Evolutionary conservation across 2,113 vertebrate genomes (phyloP).

Genomic region (Chloroceryle aenea): DNA sequence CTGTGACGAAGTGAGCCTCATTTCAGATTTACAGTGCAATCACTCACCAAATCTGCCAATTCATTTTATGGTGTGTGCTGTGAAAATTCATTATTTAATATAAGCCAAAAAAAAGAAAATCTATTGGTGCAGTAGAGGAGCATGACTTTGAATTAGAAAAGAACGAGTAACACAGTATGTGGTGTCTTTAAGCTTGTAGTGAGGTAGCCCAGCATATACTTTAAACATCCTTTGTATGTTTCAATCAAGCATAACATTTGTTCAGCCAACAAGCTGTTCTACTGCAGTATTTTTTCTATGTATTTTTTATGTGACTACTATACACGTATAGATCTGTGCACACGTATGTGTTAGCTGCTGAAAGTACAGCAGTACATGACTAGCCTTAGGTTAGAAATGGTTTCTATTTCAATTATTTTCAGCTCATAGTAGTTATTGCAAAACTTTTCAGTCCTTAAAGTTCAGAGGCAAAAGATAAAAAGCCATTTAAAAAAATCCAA

Average conservation of each 20-base stretch:
- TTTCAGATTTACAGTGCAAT: constrained; percentile 60
- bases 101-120: constrained; percentile 8
- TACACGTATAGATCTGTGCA: background rate
- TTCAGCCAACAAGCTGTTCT: constrained; percentile 1
- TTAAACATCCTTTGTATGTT: background rate
- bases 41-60: constrained; percentile 43
- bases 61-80: constrained; percentile 33
- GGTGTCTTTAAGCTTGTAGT: background rate
- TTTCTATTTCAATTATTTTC: background rate
- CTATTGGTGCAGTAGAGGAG: background rate
- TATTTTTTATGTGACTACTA: background rate
- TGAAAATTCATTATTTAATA: constrained; percentile 61
- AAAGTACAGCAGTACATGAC: background rate
- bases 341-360: background rate
- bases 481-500: background rate
- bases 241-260: background rate
- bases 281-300: background rate
- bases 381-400: background rate
- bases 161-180: background rate
- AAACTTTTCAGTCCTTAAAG: background rate
- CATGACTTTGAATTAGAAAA: constrained; percentile 22
- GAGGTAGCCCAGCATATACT: background rate
- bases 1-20: constrained; percentile 36
- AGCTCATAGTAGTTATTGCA: background rate
- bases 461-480: background rate